Percentiles rank a stretch among this genome's conserved stretches.
Conservation (phyloP, 2,113 vertebrate species). For the Trematomus loennbergii region DNA sequence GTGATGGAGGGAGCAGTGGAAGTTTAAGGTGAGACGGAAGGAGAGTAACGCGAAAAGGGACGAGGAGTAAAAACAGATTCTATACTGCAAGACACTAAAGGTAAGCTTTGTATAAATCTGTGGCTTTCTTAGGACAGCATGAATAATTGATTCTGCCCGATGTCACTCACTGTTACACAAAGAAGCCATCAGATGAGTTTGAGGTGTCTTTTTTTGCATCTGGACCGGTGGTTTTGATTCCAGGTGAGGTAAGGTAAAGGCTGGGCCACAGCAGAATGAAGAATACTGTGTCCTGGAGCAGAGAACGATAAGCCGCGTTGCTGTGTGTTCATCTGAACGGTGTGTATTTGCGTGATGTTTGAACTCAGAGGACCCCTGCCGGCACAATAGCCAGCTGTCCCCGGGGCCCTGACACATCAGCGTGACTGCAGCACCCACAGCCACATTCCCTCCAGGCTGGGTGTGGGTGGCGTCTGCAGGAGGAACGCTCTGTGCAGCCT, state of each 20-base stretch:
- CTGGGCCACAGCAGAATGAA: neutral
- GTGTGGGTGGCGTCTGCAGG: slow-evolving; percentile 54
- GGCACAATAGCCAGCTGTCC: slow-evolving; percentile 66
- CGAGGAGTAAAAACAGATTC: neutral
- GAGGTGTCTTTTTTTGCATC: neutral
- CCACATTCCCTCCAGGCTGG: slow-evolving; percentile 65
- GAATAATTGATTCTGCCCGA: slow-evolving; percentile 22
- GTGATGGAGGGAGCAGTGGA: neutral
- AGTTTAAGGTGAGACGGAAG: slow-evolving; percentile 9
- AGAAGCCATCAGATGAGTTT: neutral
- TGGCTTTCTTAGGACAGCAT: neutral
- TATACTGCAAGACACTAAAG: neutral
- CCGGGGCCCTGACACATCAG: neutral
- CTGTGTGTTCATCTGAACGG: neutral
- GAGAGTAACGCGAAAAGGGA: slow-evolving; percentile 5
- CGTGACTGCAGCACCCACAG: slow-evolving; percentile 65
- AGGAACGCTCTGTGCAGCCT: slow-evolving; percentile 19
- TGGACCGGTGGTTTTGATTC: neutral
- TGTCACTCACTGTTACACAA: slow-evolving; percentile 10
- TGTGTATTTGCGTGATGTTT: slow-evolving; percentile 13
- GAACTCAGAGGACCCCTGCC: neutral
- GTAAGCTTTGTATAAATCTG: slow-evolving; percentile 7
- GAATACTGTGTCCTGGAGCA: slow-evolving; percentile 17
- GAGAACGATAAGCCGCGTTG: slow-evolving; percentile 35
- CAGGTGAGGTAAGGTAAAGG: neutral